Evolutionary conservation across 2,797 vertebrate species (phyloP), one percentile per base, ranked within the genome.

Genomic region (Cottoperca gobio): DNA sequence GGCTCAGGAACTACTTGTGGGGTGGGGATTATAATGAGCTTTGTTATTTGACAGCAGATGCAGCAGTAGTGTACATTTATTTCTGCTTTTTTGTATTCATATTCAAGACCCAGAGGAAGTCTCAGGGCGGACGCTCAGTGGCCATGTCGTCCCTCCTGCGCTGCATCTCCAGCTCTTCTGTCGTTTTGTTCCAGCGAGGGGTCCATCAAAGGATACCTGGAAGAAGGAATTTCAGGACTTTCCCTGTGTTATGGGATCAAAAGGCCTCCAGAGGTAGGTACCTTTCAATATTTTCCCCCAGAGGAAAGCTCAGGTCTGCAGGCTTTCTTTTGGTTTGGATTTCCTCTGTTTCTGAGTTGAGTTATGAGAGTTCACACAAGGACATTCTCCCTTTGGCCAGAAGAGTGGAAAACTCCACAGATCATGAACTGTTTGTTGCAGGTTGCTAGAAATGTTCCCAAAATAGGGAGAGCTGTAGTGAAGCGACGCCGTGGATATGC

Each of bases 141-240:
- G 78, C 79, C 89, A 96, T 95, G 95, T 94, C 93, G 71, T 87
- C 90, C 59, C 84, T 96, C 74, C 80, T 95, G 77, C 92, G 91
- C 73, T 93, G 92, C 54, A 58, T 94, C 79, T 92, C 91, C 76
- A 82, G 81, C 78, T 92, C 88, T 62, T 94, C 94, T 43, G 73
- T 89, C 35, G 68, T 86, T 68, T 84, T 92, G 68, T 73, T 93
- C 54, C 91, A 88, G 42, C 80, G 63, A 64, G 88, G 91, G 13
- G 83, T 76, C 23, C 60, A 89, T 28, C 89, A 87, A 40, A 93
- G 75, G 74, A 70, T 88, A 37, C 70, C 88, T 21, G 88, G 88
- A 65, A 89, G 82, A 69, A 93, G 94, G 73, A 81, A 84, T 64
- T 95, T 96, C 82, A 94, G 91, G 91, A 94, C 93, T 42, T 95